Evolutionary conservation across 2,113 vertebrate species (phyloP), one percentile per base, ranked within the genome.

Genomic region (Nesogale talazaci): DNA sequence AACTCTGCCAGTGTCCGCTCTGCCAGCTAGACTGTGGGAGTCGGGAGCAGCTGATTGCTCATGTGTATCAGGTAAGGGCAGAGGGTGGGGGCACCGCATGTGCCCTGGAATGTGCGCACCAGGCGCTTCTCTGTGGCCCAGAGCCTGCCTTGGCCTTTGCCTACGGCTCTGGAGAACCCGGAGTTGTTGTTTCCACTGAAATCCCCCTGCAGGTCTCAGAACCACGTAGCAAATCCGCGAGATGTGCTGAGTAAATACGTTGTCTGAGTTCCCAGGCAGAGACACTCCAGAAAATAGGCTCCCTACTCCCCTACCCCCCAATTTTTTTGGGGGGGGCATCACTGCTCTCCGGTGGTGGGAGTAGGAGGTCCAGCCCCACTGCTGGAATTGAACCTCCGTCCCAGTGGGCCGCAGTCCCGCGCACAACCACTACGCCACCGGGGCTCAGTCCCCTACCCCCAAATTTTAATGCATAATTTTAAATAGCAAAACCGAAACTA

Each of bases 1-100:
- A 97, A 56, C 95, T 98, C 97, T 99, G 98, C 92, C 96, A 98
- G 46, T 99, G 99, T 91, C 99, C 99, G 34, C 98, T 99, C 67
- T 99, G 99, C 97, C 98, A 99, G 85, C 97, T 99, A 96, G 99
- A 99, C 89, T 99, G 99, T 97, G 98, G 98, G 94, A 98, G 98
- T 97, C 98, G 99, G 22, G 99, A 99, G 94, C 99, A 99, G 92
- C 98, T 99, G 90, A 99, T 99, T 82, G 98, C 99, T 77, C 99
- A 99, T 0, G 98, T 99, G 40, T 99, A 99, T 96, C 99, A 99
- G 99, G 99, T 99, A 98, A 94, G 59, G 22, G 59, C 22, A 19
- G 59, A 12, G 46, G 42, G 42, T 46, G 42, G 42, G 67, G 29
- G 38, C 14, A 25, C 74, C 86, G 75, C 46, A 52, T 1, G 12